Base-by-base conservation (phyloP, 2,888 invertebrate species). In the Mellilla xanthometata region DNA sequence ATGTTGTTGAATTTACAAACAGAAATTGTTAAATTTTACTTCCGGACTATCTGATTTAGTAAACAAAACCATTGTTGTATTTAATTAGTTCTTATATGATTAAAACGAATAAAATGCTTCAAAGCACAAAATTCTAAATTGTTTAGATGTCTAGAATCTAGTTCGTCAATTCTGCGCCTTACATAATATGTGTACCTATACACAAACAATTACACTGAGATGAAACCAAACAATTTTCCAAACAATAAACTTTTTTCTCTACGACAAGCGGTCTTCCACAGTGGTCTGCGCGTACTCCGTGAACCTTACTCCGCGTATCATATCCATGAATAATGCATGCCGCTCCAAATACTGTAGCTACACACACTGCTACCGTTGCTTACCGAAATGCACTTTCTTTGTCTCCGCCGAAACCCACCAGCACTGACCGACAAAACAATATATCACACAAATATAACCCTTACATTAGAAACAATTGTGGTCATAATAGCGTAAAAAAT, bases 341-440 rank as follows among this genome's bases (percentile, higher is more conserved):
- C 72, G 84, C 81, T 85, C 84, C 82, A 82, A 84, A 85, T 84
- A 85, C 82, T 83, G 80, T 77, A 82, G 80, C n/a, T n/a, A n/a
- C n/a, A n/a, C n/a, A n/a, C 81, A 80, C 81, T 80, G 75, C 79
- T 19, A 69, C 62, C 36, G n/a, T 13, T 61, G 58, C 53, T 26
- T 62, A 77, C 78, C 82, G 81, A 86, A 83, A 83, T 83, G 83
- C 85, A 83, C 83, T 86, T 85, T 85, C 85, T 86, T 87, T 84
- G 84, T 81, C 68, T 79, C 62, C 62, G 59, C 51, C 47, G 31
- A 31, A 39, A 44, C 50, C 53, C 56, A 52, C n/a, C n/a, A n/a
- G n/a, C n/a, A 51, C 51, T 45, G 49, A 28, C 23, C 15, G 30
- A 15, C 12, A 12, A 15, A 12, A 10, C 9, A 12, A 6, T 5